These are phyloP conservation scores for Podocnemis expansa DNA, from an alignment of 2,113 vertebrate species.

Conservation along the genomic window DNA sequence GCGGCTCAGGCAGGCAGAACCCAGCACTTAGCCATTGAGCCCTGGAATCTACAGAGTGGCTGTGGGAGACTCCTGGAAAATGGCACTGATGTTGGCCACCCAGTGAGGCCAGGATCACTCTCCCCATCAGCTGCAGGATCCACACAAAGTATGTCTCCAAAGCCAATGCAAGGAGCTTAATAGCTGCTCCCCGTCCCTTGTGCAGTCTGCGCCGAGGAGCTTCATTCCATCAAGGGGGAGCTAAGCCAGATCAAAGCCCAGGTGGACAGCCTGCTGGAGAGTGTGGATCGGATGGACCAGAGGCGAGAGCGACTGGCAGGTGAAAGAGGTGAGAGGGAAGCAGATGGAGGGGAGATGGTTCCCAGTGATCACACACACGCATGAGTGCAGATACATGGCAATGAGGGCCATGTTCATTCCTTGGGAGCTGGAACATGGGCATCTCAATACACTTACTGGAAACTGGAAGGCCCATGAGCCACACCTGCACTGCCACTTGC, in stretches of 20 bases:
- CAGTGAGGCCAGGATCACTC: neutral
- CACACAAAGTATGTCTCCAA: neutral
- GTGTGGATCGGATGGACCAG: slow-evolving; percentile 87
- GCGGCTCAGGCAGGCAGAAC: neutral
- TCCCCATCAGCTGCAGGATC: neutral
- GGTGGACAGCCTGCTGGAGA: slow-evolving; percentile 88
- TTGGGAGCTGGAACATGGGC: no score
- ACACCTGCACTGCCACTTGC: no score
- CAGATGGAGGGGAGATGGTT: neutral
- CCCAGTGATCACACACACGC: neutral
- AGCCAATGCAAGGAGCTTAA: neutral
- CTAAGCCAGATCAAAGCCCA: slow-evolving; percentile 91
- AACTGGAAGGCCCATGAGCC: no score
- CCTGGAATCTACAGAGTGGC: neutral
- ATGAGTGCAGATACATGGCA: no score
- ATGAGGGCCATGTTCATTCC: no score
- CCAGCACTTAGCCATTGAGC: neutral
- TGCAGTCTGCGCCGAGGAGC: slow-evolving; percentile 82
- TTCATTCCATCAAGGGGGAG: slow-evolving; percentile 87
- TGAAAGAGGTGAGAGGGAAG: slow-evolving; percentile 55
- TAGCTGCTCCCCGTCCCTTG: neutral
- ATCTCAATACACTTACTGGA: no score
- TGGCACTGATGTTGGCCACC: neutral
- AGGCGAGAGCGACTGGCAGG: slow-evolving; percentile 73
- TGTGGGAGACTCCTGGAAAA: neutral